phyloP scores from a whole-genome alignment of 2,888 invertebrate species.

The Belgica antarctica region DNA sequence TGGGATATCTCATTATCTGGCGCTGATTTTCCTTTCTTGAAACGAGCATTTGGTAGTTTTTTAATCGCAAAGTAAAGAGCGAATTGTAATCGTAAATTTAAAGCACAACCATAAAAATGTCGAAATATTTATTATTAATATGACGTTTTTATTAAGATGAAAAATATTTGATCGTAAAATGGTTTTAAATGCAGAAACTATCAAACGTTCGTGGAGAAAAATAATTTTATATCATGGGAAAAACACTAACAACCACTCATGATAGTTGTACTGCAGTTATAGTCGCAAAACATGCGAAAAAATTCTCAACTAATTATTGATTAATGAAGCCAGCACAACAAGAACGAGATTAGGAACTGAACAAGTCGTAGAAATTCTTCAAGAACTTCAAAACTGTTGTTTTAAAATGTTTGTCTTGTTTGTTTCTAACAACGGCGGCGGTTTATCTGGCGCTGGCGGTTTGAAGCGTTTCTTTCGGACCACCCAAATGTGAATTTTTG shows the following conservation, averaged over 20 bases:
- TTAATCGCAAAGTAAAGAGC: slow-evolving; percentile 1
- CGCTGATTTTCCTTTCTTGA: neutral
- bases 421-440: no score
- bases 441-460: neutral
- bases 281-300: no score
- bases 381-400: no score
- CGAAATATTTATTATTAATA: slow-evolving; percentile 34
- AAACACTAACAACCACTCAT: neutral
- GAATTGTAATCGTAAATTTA: neutral
- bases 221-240: no score
- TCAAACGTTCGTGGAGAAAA: no score
- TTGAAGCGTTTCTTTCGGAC: no score
- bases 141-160: slow-evolving; percentile 34
- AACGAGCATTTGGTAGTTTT: neutral
- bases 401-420: neutral
- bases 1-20: neutral
- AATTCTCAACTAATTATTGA: no score
- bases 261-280: no score
- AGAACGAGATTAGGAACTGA: no score
- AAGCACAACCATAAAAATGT: slow-evolving; percentile 26
- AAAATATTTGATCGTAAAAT: neutral
- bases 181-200: neutral
- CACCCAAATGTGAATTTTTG: slow-evolving; percentile 27
- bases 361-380: no score
- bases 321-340: no score